Percentiles rank a stretch among this genome's conserved stretches.
These are phyloP conservation scores for Ormyrus labotus DNA, from an alignment of 2,888 invertebrate species.

Conservation along the genomic window DNA sequence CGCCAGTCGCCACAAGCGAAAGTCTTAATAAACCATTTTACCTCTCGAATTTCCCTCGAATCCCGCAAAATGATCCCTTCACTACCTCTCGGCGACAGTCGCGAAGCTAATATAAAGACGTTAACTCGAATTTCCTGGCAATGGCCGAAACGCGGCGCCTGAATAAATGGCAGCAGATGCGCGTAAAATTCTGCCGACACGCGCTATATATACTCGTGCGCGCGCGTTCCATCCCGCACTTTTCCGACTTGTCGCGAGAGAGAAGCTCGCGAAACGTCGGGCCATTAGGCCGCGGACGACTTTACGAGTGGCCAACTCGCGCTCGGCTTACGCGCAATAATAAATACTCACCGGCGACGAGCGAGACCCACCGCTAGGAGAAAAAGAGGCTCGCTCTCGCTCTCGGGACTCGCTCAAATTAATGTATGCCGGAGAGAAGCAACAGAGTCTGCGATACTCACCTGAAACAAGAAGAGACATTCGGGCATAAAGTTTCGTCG, in stretches of 20 bases:
- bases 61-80: too few relatives aligned
- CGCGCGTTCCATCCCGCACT: too few relatives aligned
- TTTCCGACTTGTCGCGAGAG: too few relatives aligned
- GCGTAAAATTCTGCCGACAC: conserved; percentile 11
- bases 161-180: conserved; percentile 36
- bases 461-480: conserved; percentile 65
- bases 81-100: too few relatives aligned
- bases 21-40: too few relatives aligned
- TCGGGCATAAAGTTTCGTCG: conserved; percentile 49
- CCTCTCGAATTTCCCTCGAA: too few relatives aligned
- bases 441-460: conserved; percentile 62
- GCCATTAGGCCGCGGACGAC: conserved; percentile 57
- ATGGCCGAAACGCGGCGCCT: not conserved
- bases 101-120: conserved; percentile 12
- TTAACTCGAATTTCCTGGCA: conserved; percentile 36
- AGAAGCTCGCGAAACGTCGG: not conserved
- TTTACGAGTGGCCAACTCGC: conserved; percentile 45
- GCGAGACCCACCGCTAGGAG: conserved; percentile 59
- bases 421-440: conserved; percentile 57
- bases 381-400: conserved; percentile 5
- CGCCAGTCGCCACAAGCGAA: too few relatives aligned
- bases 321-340: conserved; percentile 40
- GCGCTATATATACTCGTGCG: conserved; percentile 43
- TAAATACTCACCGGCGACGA: conserved; percentile 59
- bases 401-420: conserved; percentile 59